Percentiles rank a stretch among this genome's conserved stretches.
These are phyloP conservation scores for Murina feae DNA, from an alignment of 2,113 vertebrate species.

Conservation along the genomic window DNA sequence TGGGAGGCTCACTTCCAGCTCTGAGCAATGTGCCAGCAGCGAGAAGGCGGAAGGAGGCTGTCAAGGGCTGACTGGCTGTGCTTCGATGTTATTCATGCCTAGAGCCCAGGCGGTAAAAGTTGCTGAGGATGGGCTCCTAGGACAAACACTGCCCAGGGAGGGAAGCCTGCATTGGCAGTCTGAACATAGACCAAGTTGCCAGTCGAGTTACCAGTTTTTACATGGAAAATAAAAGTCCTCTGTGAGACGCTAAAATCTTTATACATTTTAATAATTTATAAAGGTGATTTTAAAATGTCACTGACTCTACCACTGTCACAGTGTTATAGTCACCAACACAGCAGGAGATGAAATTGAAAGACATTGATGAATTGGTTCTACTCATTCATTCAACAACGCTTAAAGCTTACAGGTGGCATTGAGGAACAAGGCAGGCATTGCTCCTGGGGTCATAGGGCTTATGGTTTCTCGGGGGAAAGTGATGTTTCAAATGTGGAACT, in stretches of 20 bases:
- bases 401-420: no score
- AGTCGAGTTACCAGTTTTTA: neutral
- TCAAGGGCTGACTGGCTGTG: neutral
- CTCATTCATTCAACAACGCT: neutral
- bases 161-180: neutral
- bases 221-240: neutral
- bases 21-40: neutral
- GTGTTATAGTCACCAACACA: neutral
- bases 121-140: neutral
- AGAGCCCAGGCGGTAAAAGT: neutral
- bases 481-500: neutral
- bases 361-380: neutral
- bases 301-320: neutral
- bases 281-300: neutral
- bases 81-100: neutral
- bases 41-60: no score
- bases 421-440: neutral
- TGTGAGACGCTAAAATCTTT: neutral
- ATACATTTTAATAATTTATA: neutral
- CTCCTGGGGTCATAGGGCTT: no score
- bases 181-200: neutral
- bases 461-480: neutral
- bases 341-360: neutral
- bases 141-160: no score
- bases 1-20: neutral